phyloP scores from a whole-genome alignment of 2,888 invertebrate genomes.

The Meloe dianella region DNA sequence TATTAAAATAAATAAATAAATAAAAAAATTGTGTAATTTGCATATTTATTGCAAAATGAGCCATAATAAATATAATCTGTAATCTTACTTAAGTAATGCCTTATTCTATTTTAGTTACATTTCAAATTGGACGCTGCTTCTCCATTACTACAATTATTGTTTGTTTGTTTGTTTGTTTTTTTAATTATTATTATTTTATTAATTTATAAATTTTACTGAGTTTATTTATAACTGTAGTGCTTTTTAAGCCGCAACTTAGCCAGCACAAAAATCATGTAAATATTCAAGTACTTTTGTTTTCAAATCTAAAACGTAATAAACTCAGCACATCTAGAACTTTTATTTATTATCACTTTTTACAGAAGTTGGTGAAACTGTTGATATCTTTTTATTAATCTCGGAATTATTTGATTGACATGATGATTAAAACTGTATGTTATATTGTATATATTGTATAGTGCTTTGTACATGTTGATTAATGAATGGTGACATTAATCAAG shows the following conservation, averaged over 20 bases:
- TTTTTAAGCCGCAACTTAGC: constrained; percentile 50
- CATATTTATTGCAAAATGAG: constrained; percentile 4
- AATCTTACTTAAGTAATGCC: constrained; percentile 17
- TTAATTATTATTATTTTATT: constrained; percentile 18
- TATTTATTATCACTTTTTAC: constrained; percentile 27
- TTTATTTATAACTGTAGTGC: constrained; percentile 44
- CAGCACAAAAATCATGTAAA: constrained; percentile 50
- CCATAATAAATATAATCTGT: constrained; percentile 10
- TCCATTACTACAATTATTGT: not conserved
- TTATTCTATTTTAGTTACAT: constrained; percentile 14
- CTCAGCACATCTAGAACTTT: constrained; percentile 28
- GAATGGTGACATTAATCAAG: constrained; percentile 56
- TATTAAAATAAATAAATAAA: too few relatives aligned
- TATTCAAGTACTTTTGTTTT: constrained; percentile 41
- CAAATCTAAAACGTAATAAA: constrained; percentile 19
- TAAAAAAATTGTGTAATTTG: constrained; percentile 6
- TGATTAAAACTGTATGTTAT: constrained; percentile 46
- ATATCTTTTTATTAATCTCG: constrained; percentile 18
- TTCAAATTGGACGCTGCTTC: constrained; percentile 2
- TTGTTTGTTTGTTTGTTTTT: constrained; percentile 20
- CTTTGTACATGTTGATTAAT: constrained; percentile 65
- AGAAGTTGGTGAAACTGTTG: constrained; percentile 26
- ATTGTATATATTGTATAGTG: constrained; percentile 64
- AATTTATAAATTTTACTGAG: constrained; percentile 37
- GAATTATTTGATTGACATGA: constrained; percentile 35